These are phyloP conservation scores for Bolborhynchus lineola DNA, from an alignment of 2,113 vertebrate genomes.

Conservation along the genomic window DNA sequence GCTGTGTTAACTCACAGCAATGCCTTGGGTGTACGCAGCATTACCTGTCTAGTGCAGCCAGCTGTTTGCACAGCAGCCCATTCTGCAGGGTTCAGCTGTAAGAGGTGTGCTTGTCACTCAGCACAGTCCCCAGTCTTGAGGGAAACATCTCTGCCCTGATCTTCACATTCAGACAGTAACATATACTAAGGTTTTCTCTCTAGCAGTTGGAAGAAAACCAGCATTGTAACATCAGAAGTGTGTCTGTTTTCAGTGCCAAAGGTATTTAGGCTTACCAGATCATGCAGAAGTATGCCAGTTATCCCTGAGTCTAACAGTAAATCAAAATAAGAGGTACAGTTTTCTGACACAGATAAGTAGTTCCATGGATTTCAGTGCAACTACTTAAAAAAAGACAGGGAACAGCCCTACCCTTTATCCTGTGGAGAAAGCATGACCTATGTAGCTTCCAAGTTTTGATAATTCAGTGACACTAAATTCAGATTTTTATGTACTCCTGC, in stretches of 20 bases:
- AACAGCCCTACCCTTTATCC: background rate
- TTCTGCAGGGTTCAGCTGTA: background rate
- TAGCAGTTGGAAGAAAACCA: background rate
- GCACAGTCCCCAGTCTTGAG: background rate
- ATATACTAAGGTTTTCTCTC: background rate
- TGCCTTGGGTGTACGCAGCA: background rate
- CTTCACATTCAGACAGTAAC: background rate
- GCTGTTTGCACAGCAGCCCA: background rate
- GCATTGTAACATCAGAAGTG: background rate
- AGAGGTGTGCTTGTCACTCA: background rate
- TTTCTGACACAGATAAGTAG: background rate
- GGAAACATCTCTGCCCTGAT: background rate
- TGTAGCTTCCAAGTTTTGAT: background rate
- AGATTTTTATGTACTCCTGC: background rate
- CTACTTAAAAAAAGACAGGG: background rate
- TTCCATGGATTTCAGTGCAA: background rate
- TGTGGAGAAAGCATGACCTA: background rate
- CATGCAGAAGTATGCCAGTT: background rate
- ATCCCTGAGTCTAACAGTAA: slow-evolving; percentile 34
- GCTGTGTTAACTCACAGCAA: background rate
- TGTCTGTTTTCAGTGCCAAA: background rate
- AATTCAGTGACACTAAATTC: background rate
- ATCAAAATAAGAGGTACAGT: background rate
- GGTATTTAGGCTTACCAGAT: background rate
- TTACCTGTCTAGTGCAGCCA: background rate